Conservation (phyloP, 2,797 vertebrate species). For the Pogoniulus pusillus region DNA sequence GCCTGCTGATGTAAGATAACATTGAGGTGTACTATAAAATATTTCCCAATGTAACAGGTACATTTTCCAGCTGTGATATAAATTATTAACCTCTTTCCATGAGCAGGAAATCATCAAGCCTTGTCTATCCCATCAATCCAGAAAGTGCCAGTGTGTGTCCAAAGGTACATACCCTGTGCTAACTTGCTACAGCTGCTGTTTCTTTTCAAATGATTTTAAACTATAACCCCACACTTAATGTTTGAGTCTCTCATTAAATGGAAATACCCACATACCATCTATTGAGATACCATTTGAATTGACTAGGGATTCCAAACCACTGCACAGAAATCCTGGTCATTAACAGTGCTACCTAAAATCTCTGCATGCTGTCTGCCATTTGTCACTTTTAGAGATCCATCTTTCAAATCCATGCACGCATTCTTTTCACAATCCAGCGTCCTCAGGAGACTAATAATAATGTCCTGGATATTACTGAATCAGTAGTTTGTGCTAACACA, state of each 20-base stretch:
- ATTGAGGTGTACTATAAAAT: neutral
- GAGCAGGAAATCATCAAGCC: neutral
- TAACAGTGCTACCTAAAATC: slow-evolving; percentile 18
- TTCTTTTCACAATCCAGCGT: neutral
- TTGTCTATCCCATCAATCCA: neutral
- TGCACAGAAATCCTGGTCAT: neutral
- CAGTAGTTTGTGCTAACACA: neutral
- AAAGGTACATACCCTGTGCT: neutral
- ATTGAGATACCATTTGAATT: neutral
- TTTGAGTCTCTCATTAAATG: neutral
- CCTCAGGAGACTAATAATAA: neutral
- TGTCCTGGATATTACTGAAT: neutral
- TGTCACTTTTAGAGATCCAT: slow-evolving; percentile 15
- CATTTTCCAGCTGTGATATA: neutral
- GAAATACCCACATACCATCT: neutral
- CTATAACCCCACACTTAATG: neutral
- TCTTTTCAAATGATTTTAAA: neutral
- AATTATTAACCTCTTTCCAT: neutral
- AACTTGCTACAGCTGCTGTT: neutral
- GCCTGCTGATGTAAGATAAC: neutral
- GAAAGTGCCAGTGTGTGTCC: neutral
- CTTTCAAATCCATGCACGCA: neutral
- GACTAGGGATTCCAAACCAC: neutral
- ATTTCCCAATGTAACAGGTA: neutral
- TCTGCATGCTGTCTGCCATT: neutral